These are phyloP conservation scores for Nesidiocoris tenuis DNA, from an alignment of 2,888 invertebrate genomes.

Conservation along the genomic window DNA sequence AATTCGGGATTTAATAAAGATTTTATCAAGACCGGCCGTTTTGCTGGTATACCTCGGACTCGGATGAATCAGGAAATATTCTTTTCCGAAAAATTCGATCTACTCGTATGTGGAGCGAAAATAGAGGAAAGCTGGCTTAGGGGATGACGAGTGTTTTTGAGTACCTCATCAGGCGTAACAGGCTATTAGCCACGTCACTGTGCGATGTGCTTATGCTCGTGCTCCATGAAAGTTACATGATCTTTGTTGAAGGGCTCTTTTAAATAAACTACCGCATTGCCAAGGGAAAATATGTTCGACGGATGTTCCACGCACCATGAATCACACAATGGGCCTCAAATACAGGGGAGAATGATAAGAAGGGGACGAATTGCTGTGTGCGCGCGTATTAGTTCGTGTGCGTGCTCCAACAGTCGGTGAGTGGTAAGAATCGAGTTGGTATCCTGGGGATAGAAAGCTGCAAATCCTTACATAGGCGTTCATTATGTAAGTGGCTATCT, in stretches of 20 bases:
- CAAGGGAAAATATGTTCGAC: slow-evolving; percentile 23
- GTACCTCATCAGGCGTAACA: neutral
- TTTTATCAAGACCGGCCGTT: too few species aligned
- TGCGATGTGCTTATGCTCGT: neutral
- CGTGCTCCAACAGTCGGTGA: too few species aligned
- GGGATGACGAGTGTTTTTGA: neutral
- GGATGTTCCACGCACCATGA: slow-evolving; percentile 15
- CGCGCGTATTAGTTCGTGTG: neutral
- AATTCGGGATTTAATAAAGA: too few species aligned
- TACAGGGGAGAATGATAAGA: neutral
- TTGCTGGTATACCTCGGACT: too few species aligned
- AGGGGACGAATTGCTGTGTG: neutral
- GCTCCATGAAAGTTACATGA: neutral
- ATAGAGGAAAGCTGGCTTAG: too few species aligned
- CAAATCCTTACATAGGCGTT: too few species aligned
- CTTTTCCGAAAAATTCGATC: too few species aligned
- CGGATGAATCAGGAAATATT: too few species aligned
- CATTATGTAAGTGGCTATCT: too few species aligned
- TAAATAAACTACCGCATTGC: neutral
- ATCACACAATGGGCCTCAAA: slow-evolving; percentile 2
- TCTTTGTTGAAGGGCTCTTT: neutral
- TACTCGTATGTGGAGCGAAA: too few species aligned
- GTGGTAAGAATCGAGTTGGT: too few species aligned
- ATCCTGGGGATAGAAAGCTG: too few species aligned
- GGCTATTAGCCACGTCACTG: neutral